Conservation (phyloP, 2,888 invertebrate species). For the Seira ritae region DNA sequence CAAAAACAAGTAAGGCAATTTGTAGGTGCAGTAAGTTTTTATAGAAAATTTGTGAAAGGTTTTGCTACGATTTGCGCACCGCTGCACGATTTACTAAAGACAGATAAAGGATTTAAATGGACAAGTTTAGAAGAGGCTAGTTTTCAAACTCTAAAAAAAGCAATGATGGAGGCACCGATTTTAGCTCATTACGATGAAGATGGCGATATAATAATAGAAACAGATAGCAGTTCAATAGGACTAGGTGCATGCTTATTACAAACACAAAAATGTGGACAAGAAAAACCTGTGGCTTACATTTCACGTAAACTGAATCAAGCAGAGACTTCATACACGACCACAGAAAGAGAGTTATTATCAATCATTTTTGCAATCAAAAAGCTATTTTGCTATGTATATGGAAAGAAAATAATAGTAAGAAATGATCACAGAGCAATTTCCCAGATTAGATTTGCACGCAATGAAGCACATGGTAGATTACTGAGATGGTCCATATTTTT, state of each 20-base stretch:
- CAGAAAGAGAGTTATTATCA: constrained; percentile 36
- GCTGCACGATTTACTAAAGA: constrained; percentile 15
- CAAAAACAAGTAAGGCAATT: constrained; percentile 13
- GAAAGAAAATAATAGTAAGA: constrained; percentile 20
- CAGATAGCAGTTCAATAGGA: constrained; percentile 14
- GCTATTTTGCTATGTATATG: constrained; percentile 28
- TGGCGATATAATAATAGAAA: background rate
- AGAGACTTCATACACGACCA: constrained; percentile 27
- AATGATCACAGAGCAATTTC: constrained; percentile 46
- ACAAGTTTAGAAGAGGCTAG: background rate
- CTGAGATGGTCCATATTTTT: constrained; percentile 34
- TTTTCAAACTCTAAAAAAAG: background rate
- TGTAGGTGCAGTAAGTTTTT: background rate
- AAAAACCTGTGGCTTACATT: constrained; percentile 28
- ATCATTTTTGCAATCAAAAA: constrained; percentile 28
- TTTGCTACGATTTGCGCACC: background rate
- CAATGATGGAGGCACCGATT: background rate
- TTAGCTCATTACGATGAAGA: background rate
- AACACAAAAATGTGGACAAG: constrained; percentile 13
- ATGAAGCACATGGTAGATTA: constrained; percentile 36
- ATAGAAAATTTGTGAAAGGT: constrained; percentile 1
- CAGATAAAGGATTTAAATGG: constrained; percentile 25
- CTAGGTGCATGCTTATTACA: constrained; percentile 10
- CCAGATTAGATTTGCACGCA: constrained; percentile 30
- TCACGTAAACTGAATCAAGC: constrained; percentile 25